phyloP scores from a whole-genome alignment of 2,113 vertebrate species.

The Ardeotis arabs region DNA sequence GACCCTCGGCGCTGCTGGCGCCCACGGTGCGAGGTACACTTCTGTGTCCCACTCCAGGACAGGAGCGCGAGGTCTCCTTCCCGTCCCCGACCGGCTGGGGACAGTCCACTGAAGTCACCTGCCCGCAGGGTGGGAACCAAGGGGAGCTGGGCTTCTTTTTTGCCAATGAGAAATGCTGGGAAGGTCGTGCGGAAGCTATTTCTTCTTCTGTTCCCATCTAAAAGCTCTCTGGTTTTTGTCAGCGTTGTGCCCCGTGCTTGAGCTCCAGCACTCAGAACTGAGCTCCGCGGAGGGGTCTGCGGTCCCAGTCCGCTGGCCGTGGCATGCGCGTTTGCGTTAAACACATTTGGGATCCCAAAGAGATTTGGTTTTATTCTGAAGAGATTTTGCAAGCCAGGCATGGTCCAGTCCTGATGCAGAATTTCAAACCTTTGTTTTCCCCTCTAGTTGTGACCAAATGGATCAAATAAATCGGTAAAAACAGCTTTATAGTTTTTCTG shows the following conservation, averaged over 20 bases:
- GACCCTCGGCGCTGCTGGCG: not conserved
- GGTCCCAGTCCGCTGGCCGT: not conserved
- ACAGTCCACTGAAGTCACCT: not conserved
- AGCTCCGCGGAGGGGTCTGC: not conserved
- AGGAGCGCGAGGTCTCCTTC: not conserved
- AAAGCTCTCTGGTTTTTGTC: not conserved
- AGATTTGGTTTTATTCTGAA: not conserved
- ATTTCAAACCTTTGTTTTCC: not conserved
- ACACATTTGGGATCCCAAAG: not conserved
- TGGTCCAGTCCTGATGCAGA: not conserved
- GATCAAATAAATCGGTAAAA: not conserved
- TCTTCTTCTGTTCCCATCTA: not conserved
- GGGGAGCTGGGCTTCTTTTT: too few relatives aligned
- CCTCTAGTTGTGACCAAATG: not conserved
- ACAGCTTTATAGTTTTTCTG: not conserved
- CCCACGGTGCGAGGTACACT: fast-evolving
- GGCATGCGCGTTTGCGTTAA: fast-evolving
- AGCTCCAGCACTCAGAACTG: not conserved
- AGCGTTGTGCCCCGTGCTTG: not conserved
- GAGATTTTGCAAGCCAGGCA: not conserved
- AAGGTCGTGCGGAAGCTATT: not conserved
- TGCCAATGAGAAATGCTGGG: not conserved
- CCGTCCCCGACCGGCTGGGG: fast-evolving
- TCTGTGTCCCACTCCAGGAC: not conserved
- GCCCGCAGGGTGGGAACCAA: not conserved